Conservation (phyloP, 2,113 vertebrate genomes). For the Acrocephalus arundinaceus region DNA sequence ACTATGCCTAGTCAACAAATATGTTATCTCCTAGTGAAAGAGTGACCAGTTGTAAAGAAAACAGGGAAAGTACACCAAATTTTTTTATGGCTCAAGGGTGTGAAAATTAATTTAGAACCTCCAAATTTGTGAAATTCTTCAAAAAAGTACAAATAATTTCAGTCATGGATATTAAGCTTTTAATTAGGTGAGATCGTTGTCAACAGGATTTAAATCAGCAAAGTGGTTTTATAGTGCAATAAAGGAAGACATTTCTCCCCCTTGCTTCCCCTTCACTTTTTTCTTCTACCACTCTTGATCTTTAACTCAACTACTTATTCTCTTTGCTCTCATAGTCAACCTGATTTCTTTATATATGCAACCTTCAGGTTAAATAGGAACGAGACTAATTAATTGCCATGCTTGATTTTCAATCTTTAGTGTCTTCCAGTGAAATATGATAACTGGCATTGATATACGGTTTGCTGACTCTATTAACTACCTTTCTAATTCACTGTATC, state of each 20-base stretch:
- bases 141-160: neutral
- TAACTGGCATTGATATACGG: conserved; percentile 63
- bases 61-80: neutral
- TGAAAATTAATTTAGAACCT: neutral
- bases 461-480: conserved; percentile 62
- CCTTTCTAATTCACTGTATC: conserved; percentile 59
- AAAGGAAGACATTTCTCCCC: neutral
- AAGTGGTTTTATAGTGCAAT: neutral
- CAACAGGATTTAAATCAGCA: neutral
- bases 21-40: neutral
- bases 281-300: conserved; percentile 23
- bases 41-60: neutral
- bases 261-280: neutral
- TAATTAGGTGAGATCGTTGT: neutral
- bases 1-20: neutral
- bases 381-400: conserved; percentile 65
- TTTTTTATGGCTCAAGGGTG: neutral
- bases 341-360: conserved; percentile 55
- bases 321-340: conserved; percentile 33
- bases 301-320: conserved; percentile 39
- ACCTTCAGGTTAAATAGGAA: conserved; percentile 63
- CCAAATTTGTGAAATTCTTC: neutral
- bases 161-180: neutral
- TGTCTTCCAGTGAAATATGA: conserved; percentile 58
- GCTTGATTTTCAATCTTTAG: conserved; percentile 60